Conservation (phyloP, 2,888 invertebrate species). For the Catocala sponsa region DNA sequence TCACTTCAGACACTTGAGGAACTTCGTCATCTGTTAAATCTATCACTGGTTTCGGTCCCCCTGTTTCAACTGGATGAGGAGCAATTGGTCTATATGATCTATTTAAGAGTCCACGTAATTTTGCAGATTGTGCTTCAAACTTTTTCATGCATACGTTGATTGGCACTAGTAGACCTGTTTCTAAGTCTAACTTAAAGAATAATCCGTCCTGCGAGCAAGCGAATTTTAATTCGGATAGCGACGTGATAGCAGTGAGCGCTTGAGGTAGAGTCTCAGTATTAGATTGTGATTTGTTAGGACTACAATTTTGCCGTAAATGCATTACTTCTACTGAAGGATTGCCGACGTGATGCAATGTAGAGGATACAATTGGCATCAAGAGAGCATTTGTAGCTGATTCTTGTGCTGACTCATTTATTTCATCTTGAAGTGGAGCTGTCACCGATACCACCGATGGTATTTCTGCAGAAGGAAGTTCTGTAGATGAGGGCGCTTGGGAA, state of each 20-base stretch:
- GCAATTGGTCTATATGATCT: background rate
- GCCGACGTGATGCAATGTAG: background rate
- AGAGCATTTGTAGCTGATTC: background rate
- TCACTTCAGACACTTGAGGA: background rate
- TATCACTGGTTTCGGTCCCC: conserved; percentile 49
- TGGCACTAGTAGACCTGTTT: conserved; percentile 62
- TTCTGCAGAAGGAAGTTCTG: background rate
- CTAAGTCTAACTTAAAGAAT: conserved; percentile 75
- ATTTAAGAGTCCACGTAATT: background rate
- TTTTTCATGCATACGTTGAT: conserved; percentile 72
- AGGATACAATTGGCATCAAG: conserved; percentile 1
- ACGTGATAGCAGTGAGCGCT: conserved; percentile 56
- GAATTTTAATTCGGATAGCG: conserved; percentile 70
- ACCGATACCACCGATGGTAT: background rate
- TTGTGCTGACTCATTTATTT: too few species aligned
- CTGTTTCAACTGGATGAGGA: background rate
- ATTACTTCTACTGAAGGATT: background rate
- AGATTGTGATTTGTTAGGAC: background rate
- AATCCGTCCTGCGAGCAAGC: conserved; percentile 63
- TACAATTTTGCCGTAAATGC: background rate
- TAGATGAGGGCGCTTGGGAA: conserved; percentile 9
- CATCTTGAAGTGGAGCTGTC: background rate
- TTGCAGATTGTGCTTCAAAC: background rate
- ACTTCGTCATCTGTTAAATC: conserved; percentile 72
- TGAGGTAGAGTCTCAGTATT: conserved; percentile 8